These are phyloP conservation scores for Strigops habroptila DNA, from an alignment of 2,113 vertebrate genomes.

Conservation along the genomic window DNA sequence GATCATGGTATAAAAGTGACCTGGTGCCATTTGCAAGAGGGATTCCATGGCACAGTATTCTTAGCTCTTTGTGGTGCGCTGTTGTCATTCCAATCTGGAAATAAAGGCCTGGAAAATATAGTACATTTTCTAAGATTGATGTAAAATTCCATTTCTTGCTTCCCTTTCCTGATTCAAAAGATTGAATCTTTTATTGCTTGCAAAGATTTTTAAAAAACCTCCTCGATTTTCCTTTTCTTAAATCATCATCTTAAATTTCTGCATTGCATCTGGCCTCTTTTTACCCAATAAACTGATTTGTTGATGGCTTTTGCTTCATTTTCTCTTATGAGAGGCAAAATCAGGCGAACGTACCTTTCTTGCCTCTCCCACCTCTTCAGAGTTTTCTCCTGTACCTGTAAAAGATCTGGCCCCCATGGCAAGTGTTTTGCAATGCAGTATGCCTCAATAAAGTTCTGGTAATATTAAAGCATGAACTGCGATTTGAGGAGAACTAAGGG, in stretches of 20 bases:
- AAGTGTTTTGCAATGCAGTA: background rate
- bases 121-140: conserved; percentile 65
- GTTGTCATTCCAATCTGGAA: conserved; percentile 61
- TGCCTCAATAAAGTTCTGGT: background rate
- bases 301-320: background rate
- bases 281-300: background rate
- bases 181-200: background rate
- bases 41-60: conserved; percentile 77
- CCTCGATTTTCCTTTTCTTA: background rate
- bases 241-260: background rate
- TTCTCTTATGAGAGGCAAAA: background rate
- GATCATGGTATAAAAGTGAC: conserved; percentile 73
- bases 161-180: background rate
- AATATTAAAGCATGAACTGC: background rate
- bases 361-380: background rate
- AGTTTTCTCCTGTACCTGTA: background rate
- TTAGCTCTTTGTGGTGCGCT: background rate
- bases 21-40: conserved; percentile 76
- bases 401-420: background rate
- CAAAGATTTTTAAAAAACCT: background rate
- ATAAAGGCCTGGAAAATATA: conserved; percentile 46
- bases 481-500: background rate
- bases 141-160: background rate
- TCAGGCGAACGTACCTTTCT: background rate
- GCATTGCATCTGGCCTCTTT: background rate